Evolutionary conservation across 2,113 vertebrate species (phyloP), one percentile per base, ranked within the genome.

Genomic region (Parotia lawesii): DNA sequence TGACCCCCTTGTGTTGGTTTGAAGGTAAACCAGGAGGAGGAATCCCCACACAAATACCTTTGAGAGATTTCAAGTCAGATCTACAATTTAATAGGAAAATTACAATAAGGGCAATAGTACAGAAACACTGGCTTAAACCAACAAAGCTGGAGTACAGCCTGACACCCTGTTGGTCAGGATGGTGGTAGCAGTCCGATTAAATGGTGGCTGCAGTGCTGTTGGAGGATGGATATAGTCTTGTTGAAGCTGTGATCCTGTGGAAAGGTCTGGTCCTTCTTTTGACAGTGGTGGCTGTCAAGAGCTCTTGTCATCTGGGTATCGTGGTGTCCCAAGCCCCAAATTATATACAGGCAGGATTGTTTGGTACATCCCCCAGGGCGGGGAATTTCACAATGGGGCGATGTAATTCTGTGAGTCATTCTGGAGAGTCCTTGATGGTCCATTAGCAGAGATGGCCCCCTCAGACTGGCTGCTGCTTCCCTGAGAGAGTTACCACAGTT

Each of bases 401-500:
- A 37, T 54, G 17, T 22, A 9, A 27, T 62, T 45, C 27, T 25
- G 6, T 25, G 47, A 44, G 33, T 53, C 8, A 3, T 53, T 72
- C 21, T 61, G 47, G 14, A 16, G 47, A 53, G 27, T 53, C 16
- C 19, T 33, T 61, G 56, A 31, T 45, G 67, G 21, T 29, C 38
- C 57, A 18, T 22, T 22, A 22, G 17, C 57, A 72, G 22, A 62
- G 17, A 6, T 62, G 33, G 9, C 17, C 14, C 21, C 33, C 47
- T 51, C 57, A 45, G 42, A 57, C 21, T 11, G 31, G 12, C 1
- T 4, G 15, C 38, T 51, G 38, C 38, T 60, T 61, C 56, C 22
- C 10, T 1, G 4, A 31, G 38, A 27, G 38, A 72, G 20, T 53
- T 44, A 33, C 1, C 17, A 9, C 0, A 0, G 28, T 12, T 25